Evolutionary conservation across 2,888 invertebrate species (phyloP).

Genomic region (Trichopria drosophilae): DNA sequence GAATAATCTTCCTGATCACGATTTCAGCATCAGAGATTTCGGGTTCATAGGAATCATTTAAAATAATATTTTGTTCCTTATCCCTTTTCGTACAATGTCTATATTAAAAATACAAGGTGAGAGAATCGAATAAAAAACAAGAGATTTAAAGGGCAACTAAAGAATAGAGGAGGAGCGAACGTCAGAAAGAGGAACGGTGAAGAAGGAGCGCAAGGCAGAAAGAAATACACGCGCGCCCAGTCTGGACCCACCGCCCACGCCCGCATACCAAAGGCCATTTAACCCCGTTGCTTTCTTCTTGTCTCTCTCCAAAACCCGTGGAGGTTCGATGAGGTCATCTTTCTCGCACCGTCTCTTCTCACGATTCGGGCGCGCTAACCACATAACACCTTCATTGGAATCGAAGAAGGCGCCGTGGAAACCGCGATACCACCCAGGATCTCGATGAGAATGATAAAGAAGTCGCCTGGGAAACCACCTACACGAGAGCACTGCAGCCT

Average conservation of each 20-base stretch:
- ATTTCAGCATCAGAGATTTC: too few species aligned
- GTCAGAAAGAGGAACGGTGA: constrained; percentile 4
- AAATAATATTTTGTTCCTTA: too few species aligned
- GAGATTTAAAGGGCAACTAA: too few species aligned
- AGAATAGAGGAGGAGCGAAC: constrained; percentile 2
- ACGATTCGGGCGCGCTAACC: constrained; percentile 39
- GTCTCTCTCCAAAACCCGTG: constrained; percentile 4
- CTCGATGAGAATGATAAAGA: constrained; percentile 41
- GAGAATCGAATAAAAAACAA: too few species aligned
- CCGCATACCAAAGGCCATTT: constrained; percentile 47
- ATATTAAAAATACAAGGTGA: too few species aligned
- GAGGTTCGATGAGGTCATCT: too few species aligned
- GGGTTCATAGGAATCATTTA: too few species aligned
- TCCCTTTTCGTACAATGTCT: too few species aligned
- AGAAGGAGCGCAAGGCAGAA: constrained; percentile 15
- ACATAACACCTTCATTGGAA: constrained; percentile 53
- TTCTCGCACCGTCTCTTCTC: constrained; percentile 24
- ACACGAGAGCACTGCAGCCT: constrained; percentile 33
- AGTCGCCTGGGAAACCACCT: constrained; percentile 39
- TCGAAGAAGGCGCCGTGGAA: constrained; percentile 41
- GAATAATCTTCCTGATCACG: too few species aligned
- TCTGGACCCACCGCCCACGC: constrained; percentile 47
- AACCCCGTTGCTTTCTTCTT: constrained; percentile 35
- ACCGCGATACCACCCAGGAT: constrained; percentile 43
- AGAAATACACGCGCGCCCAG: constrained; percentile 39